Evolutionary conservation across 2,113 vertebrate species (phyloP).

Genomic region (Emberiza fucata): DNA sequence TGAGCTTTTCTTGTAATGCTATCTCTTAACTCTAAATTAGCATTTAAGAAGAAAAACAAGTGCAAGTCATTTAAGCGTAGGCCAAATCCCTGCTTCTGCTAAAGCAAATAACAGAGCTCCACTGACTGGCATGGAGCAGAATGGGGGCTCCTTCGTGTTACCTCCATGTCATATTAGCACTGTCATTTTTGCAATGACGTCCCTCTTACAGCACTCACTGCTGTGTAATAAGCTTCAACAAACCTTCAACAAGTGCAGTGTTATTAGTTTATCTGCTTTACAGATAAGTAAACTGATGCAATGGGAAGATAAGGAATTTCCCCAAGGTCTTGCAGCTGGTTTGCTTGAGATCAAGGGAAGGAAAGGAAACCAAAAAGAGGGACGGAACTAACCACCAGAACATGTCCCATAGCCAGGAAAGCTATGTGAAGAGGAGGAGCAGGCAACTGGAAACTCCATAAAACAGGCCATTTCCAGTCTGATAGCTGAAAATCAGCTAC

Average conservation of each 20-base stretch:
- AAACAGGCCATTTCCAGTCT: not conserved
- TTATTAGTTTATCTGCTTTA: conserved; percentile 22
- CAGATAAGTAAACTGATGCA: conserved; percentile 17
- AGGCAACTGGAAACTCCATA: not conserved
- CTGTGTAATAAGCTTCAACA: not conserved
- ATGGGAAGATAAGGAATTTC: conserved; percentile 25
- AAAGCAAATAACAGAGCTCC: not conserved
- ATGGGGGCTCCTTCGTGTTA: not conserved
- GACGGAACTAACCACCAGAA: not conserved
- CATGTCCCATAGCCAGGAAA: not conserved
- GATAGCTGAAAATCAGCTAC: too few relatives aligned
- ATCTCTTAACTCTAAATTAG: not conserved
- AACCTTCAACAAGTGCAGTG: not conserved
- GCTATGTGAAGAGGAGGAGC: not conserved
- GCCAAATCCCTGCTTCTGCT: conserved; percentile 8
- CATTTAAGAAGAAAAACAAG: conserved; percentile 39
- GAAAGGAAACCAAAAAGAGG: not conserved
- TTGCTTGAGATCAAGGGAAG: not conserved
- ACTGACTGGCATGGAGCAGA: not conserved
- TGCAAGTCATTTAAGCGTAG: conserved; percentile 6
- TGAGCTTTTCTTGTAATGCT: not conserved
- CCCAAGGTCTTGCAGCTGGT: not conserved
- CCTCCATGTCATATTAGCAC: not conserved
- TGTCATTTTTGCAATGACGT: not conserved
- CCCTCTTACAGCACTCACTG: not conserved